phyloP scores from a whole-genome alignment of 2,797 vertebrate genomes.

The Rhinatrema bivittatum region DNA sequence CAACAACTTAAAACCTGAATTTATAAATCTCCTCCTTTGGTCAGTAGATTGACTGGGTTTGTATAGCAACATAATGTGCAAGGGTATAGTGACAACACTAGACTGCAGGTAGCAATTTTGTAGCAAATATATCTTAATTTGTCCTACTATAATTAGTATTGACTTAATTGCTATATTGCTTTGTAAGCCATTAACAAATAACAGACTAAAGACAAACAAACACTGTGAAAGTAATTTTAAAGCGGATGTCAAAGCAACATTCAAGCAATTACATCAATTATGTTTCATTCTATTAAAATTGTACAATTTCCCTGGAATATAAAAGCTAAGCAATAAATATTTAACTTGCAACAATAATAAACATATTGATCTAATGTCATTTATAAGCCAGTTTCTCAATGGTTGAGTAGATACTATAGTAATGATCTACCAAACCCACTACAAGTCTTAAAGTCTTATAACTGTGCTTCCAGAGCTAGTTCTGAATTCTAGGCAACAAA shows the following conservation, averaged over 20 bases:
- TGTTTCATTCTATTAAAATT: not conserved
- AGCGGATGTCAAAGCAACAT: conserved; percentile 1
- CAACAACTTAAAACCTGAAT: not conserved
- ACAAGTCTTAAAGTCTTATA: too few species aligned
- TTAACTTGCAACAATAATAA: too few species aligned
- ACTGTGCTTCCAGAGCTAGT: too few species aligned
- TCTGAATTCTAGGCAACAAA: too few species aligned
- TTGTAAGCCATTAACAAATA: conserved; percentile 28
- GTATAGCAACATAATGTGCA: conserved; percentile 17
- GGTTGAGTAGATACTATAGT: too few species aligned
- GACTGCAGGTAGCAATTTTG: conserved; percentile 4
- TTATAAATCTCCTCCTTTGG: not conserved
- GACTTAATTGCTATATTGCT: conserved; percentile 11
- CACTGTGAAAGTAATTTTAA: not conserved
- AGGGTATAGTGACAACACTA: not conserved
- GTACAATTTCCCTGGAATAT: conserved; percentile 3
- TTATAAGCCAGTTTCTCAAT: too few species aligned
- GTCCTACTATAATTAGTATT: not conserved
- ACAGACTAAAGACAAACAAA: conserved; percentile 6
- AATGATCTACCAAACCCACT: too few species aligned
- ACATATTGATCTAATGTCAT: too few species aligned
- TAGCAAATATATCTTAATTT: conserved; percentile 15
- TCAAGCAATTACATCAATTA: conserved; percentile 15
- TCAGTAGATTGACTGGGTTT: not conserved
- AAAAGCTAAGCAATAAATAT: conserved; percentile 8